phyloP scores from a whole-genome alignment of 2,797 vertebrate species.

The Heterohyrax brucei region DNA sequence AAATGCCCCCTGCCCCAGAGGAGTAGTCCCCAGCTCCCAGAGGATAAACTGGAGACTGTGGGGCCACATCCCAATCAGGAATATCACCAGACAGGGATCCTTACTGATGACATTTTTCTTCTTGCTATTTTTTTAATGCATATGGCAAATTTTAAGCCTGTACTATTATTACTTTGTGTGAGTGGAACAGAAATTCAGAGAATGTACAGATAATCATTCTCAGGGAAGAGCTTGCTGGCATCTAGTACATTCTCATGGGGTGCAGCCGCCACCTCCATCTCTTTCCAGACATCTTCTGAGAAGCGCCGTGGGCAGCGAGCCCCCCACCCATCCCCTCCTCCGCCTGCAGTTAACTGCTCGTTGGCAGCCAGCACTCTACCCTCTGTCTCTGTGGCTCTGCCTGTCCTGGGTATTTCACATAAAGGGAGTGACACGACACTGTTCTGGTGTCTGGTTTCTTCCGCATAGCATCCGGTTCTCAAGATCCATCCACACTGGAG shows the following conservation, averaged over 20 bases:
- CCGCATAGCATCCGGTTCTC: fast-evolving
- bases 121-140: not conserved
- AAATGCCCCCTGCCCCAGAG: fast-evolving
- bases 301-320: no score
- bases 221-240: fast-evolving
- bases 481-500: fast-evolving
- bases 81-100: fast-evolving
- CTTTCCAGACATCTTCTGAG: not conserved
- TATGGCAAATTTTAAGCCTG: not conserved
- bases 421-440: fast-evolving
- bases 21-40: not conserved
- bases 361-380: fast-evolving
- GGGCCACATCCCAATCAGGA: fast-evolving
- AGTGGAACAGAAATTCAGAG: not conserved
- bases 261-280: not conserved
- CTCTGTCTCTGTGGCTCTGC: not conserved
- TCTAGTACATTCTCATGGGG: fast-evolving
- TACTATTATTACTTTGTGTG: no score
- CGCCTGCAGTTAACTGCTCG: not conserved
- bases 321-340: not conserved
- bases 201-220: fast-evolving
- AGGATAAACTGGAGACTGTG: fast-evolving
- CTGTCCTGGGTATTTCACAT: fast-evolving
- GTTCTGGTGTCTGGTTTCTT: not conserved
- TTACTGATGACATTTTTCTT: fast-evolving